Percentiles rank a stretch among this genome's conserved stretches.
These are phyloP conservation scores for Lycocorax pyrrhopterus DNA, from an alignment of 2,113 vertebrate species.

Conservation along the genomic window DNA sequence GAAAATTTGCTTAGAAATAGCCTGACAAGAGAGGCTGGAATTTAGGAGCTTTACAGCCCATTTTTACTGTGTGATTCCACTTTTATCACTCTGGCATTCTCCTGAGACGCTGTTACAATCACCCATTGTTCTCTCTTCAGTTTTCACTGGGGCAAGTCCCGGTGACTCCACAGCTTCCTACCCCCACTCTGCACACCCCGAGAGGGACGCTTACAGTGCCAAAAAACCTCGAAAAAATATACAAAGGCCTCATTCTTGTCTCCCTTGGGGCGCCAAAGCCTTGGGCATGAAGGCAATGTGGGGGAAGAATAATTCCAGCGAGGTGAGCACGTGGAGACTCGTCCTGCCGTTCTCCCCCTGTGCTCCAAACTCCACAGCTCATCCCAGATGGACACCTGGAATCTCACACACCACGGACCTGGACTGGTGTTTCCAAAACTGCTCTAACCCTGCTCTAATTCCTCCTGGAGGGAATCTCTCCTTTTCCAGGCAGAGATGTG, in stretches of 20 bases:
- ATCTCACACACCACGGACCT: fast-evolving
- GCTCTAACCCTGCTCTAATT: background rate
- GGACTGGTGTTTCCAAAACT: fast-evolving
- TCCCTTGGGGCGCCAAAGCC: background rate
- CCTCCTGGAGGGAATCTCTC: background rate
- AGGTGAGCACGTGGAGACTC: background rate
- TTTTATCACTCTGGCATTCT: constrained; percentile 41
- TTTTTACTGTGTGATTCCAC: constrained; percentile 44
- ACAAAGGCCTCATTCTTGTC: background rate
- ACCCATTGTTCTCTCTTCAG: background rate
- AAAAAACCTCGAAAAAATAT: background rate
- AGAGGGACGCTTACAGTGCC: background rate
- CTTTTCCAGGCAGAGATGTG: background rate
- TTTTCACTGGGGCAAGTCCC: constrained; percentile 38
- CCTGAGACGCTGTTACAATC: background rate
- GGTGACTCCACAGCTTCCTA: constrained; percentile 5
- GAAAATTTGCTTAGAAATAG: constrained; percentile 43
- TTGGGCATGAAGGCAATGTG: background rate
- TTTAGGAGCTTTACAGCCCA: constrained; percentile 32
- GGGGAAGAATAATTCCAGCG: background rate
- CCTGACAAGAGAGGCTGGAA: constrained; percentile 45
- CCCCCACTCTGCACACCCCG: background rate
- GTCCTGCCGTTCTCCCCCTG: background rate
- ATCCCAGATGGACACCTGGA: background rate
- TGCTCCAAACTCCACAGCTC: background rate